These are phyloP conservation scores for Sturmia bella DNA, from an alignment of 2,888 invertebrate species.

Conservation along the genomic window DNA sequence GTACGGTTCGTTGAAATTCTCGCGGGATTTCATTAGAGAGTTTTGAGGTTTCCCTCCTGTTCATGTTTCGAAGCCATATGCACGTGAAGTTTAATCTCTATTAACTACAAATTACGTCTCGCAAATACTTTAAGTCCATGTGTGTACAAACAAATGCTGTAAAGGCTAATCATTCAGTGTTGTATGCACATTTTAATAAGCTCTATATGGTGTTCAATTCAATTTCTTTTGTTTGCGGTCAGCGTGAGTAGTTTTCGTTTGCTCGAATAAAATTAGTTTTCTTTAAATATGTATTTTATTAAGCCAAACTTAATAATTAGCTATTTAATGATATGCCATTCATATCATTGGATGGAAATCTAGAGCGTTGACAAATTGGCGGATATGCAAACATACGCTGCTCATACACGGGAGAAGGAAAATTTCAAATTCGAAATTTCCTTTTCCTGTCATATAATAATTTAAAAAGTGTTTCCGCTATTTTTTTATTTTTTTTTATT, in stretches of 20 bases:
- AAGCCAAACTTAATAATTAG: neutral
- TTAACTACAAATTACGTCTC: constrained; percentile 54
- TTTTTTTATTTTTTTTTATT: too few species aligned
- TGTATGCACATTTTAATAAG: constrained; percentile 32
- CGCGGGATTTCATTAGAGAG: constrained; percentile 65
- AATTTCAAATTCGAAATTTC: constrained; percentile 14
- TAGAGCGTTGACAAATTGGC: constrained; percentile 65
- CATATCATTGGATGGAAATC: constrained; percentile 54
- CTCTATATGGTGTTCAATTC: constrained; percentile 26
- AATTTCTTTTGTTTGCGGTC: constrained; percentile 46
- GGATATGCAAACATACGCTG: constrained; percentile 46
- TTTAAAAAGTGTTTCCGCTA: neutral
- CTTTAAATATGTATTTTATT: neutral
- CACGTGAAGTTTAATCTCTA: constrained; percentile 57
- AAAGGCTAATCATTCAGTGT: neutral
- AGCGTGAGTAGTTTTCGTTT: neutral
- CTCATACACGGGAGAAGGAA: neutral
- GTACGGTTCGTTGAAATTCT: constrained; percentile 48
- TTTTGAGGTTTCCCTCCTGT: constrained; percentile 54
- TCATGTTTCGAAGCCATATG: constrained; percentile 59
- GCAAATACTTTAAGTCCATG: constrained; percentile 23
- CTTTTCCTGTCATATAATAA: neutral
- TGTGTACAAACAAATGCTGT: neutral
- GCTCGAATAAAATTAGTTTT: too few species aligned
- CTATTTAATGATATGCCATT: neutral